These are phyloP conservation scores for Drosophila testacea DNA, from an alignment of 2,888 invertebrate species.

Conservation along the genomic window DNA sequence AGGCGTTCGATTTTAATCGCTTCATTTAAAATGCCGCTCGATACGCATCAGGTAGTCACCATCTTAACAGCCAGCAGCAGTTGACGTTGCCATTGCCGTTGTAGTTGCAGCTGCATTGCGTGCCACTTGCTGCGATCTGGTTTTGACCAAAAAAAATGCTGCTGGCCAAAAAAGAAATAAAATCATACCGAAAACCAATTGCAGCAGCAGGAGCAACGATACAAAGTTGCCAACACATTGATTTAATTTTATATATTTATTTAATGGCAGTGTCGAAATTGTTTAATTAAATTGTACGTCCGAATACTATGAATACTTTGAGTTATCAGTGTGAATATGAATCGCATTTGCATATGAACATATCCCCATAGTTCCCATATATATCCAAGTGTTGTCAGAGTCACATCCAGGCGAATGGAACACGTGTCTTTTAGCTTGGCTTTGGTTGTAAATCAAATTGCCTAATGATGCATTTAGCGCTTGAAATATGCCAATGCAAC, in stretches of 20 bases:
- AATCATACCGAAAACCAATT: conserved; percentile 37
- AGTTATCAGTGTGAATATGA: conserved; percentile 36
- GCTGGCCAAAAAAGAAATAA: conserved; percentile 60
- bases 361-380: conserved; percentile 6
- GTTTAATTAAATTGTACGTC: conserved; percentile 75
- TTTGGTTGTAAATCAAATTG: conserved; percentile 71
- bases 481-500: conserved; percentile 80
- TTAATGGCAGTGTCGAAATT: conserved; percentile 57
- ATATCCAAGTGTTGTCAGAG: neutral
- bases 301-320: conserved; percentile 19
- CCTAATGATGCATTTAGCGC: conserved; percentile 79
- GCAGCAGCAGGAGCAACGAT: conserved; percentile 24
- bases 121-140: conserved; percentile 78
- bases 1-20: conserved; percentile 81
- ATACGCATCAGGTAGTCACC: conserved; percentile 74
- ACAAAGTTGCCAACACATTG: conserved; percentile 50
- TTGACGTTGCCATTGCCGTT: conserved; percentile 13
- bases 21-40: conserved; percentile 82
- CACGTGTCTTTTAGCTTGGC: conserved; percentile 59
- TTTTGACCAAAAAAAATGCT: conserved; percentile 69
- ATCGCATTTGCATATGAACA: conserved; percentile 9
- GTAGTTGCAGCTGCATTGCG: conserved; percentile 55
- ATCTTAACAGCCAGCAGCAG: conserved; percentile 15
- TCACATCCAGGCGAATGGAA: conserved; percentile 34
- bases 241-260: conserved; percentile 49